Evolutionary conservation across 2,888 invertebrate species (phyloP), one percentile per base, ranked within the genome.

Genomic region (Eupelmus urozonus): DNA sequence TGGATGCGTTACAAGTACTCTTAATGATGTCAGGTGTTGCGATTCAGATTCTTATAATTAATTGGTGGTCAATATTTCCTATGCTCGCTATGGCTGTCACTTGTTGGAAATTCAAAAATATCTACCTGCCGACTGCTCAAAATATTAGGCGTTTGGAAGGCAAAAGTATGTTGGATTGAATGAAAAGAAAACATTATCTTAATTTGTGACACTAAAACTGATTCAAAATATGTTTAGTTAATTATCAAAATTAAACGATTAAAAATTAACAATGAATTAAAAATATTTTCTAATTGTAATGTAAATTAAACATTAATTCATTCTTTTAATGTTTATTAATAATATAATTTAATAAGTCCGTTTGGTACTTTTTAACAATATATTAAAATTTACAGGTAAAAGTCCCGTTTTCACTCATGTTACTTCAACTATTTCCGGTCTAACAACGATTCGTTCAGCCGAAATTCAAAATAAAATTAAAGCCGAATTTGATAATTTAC

Each of bases 331-430:
- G 13, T 62, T 20, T 11, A 1, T 40, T 16, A 13, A 40, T 0
- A 25, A 18, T 25, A 42, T 59, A 29, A 13, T 23, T 62, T 29
- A 49, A 51, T 29, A 34, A n/a, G n/a, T n/a, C n/a, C 23, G 16
- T n/a, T 27, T 18, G 29, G n/a, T 16, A 29, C 7, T 70, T 53
- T 40, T 62, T 25, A n/a, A 45, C 13, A 60, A 40, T n/a, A n/a
- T n/a, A n/a, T 18, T 60, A 5, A 25, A 23, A 16, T 62, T 78
- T 81, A 66, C 49, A 87, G 86, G 86, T 7, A 87, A 96, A 81
- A 97, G 97, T 90, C 98, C 98, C 0, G 95, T 98, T 0, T 98
- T 97, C 89, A 96, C 97, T 0, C 97, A 98, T 87, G 93, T 98
- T 82, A 94, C 95, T 18, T 95, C 97, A 0, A 94, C 96, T 0